These are phyloP conservation scores for Bufo bufo DNA, from an alignment of 2,113 vertebrate genomes.

Conservation along the genomic window DNA sequence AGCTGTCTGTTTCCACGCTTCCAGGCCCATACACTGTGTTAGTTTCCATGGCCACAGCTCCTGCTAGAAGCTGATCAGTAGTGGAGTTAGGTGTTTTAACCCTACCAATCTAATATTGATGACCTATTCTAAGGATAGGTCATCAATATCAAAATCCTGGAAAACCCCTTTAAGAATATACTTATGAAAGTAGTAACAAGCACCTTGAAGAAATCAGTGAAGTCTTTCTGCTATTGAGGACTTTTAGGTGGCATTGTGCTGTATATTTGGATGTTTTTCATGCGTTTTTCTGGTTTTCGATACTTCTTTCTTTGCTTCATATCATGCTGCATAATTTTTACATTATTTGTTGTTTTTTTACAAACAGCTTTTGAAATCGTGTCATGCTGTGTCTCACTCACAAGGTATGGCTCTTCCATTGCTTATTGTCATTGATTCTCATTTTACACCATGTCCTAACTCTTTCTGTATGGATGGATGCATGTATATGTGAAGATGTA, in stretches of 20 bases:
- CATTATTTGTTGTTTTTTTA: conserved; percentile 87
- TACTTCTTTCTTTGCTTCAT: conserved; percentile 85
- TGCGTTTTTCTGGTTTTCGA: conserved; percentile 66
- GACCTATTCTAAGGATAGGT: too few relatives aligned
- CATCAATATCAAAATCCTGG: too few relatives aligned
- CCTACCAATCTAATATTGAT: too few relatives aligned
- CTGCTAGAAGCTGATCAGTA: too few relatives aligned
- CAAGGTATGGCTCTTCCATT: conserved; percentile 88
- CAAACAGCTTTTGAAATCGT: conserved; percentile 99
- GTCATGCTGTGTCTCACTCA: conserved; percentile 94
- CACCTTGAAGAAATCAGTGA: neutral
- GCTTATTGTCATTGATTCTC: conserved; percentile 50
- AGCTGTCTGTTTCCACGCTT: too few relatives aligned
- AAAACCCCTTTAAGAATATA: too few relatives aligned
- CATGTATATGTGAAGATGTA: neutral
- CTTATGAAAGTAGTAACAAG: neutral
- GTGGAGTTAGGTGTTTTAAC: too few relatives aligned
- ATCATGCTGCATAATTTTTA: conserved; percentile 81
- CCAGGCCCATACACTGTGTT: too few relatives aligned
- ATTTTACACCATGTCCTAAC: neutral
- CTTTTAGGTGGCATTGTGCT: neutral
- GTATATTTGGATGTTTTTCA: conserved; percentile 61
- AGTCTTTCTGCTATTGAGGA: neutral
- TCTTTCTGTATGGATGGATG: neutral
- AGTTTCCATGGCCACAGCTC: too few relatives aligned